Evolutionary conservation across 2,888 invertebrate genomes (phyloP), one percentile per base, ranked within the genome.

Genomic region (Parnassius mnemosyne): DNA sequence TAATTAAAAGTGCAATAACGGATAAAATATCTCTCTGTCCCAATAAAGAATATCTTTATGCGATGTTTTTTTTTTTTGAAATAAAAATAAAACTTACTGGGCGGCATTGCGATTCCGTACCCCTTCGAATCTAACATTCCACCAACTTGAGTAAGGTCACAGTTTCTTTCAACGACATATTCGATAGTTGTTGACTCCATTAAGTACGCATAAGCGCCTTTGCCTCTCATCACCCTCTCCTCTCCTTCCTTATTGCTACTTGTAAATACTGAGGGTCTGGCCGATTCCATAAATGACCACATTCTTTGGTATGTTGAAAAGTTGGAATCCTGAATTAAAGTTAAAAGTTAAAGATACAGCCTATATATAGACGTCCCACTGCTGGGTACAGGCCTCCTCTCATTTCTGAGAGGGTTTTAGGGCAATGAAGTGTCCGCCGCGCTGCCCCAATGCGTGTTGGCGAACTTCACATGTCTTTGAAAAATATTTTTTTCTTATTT

Each of bases 151-250:
- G 96, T 96, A 66, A 98, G 93, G 67, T 97, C 96, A 78, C 98
- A 98, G 77, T 97, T 95, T 67, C 97, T 92, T 81, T 98, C 96
- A 56, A 97, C 95, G 49, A 95, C 95, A 79, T 99, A 99, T 81
- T 99, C 99, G 68, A 99, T 97, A 34, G 97, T 96, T 0, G 98
- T 97, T 0, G 98, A 98, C 86, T 99, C 99, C 97, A 99, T 98
- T 42, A 99, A 93, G 81, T 97, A 99, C 1, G 99, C 99, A 81
- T 99, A 99, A 55, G 95, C 94, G 52, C 96, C 95, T 80, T 96
- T 96, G 13, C 95, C 95, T 77, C 96, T 94, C 65, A 95, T 93
- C 0, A 99, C 99, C 44, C 97, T 93, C 41, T 97, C 96, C 5
- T 98, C 97, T 0, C 98, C 99, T 78, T 98, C 97, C 20, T 94